A percentile compares a stretch with the other conserved stretches of the same genome.
Conservation (phyloP, 2,113 vertebrate species). For the Catharus minimus region DNA sequence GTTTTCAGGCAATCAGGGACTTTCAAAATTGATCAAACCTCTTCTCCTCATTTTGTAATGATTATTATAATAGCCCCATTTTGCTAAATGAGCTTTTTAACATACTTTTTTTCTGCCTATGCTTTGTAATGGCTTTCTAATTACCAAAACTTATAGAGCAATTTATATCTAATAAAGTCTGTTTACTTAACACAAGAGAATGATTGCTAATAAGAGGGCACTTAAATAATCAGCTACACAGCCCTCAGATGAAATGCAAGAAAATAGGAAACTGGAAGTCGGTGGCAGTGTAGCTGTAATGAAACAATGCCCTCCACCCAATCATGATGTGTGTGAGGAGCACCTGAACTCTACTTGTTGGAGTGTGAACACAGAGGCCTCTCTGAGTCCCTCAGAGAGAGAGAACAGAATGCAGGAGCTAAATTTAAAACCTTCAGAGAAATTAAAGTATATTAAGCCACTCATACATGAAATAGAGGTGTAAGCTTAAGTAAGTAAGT, state of each 20-base stretch:
- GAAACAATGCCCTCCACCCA: background rate
- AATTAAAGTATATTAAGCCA: no score
- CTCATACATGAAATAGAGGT: no score
- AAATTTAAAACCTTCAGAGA: no score
- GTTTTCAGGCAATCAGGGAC: background rate
- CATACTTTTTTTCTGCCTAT: background rate
- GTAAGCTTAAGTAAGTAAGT: no score
- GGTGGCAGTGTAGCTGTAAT: background rate
- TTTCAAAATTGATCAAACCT: background rate
- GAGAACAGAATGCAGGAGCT: no score
- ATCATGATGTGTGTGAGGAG: accelerated
- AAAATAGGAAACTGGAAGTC: background rate
- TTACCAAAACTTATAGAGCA: background rate
- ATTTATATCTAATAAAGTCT: background rate
- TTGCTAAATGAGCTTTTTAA: background rate
- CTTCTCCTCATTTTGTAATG: background rate
- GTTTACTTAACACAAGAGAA: background rate
- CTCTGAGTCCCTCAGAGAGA: no score
- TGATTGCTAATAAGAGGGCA: background rate
- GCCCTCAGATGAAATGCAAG: background rate
- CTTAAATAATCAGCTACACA: background rate
- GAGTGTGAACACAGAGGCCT: no score
- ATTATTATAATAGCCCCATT: background rate
- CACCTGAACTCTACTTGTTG: background rate
- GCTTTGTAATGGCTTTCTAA: background rate